These are phyloP conservation scores for Sesia bembeciformis DNA, from an alignment of 2,888 invertebrate genomes.

Conservation along the genomic window DNA sequence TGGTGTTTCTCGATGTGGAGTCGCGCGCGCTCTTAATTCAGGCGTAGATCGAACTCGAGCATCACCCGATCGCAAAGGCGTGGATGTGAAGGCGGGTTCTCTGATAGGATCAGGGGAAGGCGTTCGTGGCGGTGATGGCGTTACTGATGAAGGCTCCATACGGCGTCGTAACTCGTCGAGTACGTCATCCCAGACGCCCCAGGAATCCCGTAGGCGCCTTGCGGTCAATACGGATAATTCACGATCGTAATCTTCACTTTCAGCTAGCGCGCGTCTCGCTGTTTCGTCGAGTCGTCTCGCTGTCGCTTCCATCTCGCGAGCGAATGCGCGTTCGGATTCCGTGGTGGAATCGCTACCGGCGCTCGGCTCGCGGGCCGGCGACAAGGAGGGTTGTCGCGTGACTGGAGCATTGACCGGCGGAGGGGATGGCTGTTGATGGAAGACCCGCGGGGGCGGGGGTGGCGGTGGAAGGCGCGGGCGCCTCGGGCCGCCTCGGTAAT, in stretches of 20 bases:
- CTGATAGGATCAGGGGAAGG: slow-evolving; percentile 55
- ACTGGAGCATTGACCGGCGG: slow-evolving; percentile 13
- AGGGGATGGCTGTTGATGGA: slow-evolving; percentile 8
- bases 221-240: slow-evolving; percentile 74
- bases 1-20: slow-evolving; percentile 55
- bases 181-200: slow-evolving; percentile 71
- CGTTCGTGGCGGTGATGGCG: slow-evolving; percentile 54
- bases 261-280: slow-evolving; percentile 58
- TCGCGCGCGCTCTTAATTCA: slow-evolving; percentile 67
- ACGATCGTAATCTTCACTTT: slow-evolving; percentile 71
- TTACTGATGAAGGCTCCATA: slow-evolving; percentile 48
- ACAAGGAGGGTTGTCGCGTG: slow-evolving; percentile 19
- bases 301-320: slow-evolving; percentile 62
- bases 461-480: slow-evolving; percentile 55
- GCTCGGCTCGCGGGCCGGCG: slow-evolving; percentile 54
- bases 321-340: slow-evolving; percentile 61
- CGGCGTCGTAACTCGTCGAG: slow-evolving; percentile 60
- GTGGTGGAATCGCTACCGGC: slow-evolving; percentile 64
- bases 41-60: slow-evolving; percentile 74
- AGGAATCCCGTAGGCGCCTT: slow-evolving; percentile 54
- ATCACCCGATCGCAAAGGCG: slow-evolving; percentile 70
- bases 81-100: slow-evolving; percentile 71
- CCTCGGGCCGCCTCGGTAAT: slow-evolving; percentile 59
- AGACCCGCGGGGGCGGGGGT: slow-evolving; percentile 36
- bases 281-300: slow-evolving; percentile 57